A percentile compares a stretch with the other conserved stretches of the same genome.
phyloP scores from a whole-genome alignment of 2,888 invertebrate genomes.

The Chrysodeixis includens region DNA sequence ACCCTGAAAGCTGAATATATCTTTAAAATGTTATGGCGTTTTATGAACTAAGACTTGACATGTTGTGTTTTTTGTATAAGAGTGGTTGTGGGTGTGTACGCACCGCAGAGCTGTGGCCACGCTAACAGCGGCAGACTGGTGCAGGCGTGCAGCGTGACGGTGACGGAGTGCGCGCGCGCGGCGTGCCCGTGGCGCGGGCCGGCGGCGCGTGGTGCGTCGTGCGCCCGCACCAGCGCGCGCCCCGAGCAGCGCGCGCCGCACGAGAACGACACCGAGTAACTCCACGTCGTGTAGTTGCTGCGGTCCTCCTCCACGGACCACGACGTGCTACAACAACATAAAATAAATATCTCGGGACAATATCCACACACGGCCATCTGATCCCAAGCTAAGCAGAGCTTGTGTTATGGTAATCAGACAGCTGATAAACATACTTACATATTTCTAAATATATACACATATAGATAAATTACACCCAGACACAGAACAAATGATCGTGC shows the following conservation, averaged over 20 bases:
- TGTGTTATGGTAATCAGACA: too few species aligned
- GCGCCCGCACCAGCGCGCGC: constrained; percentile 54
- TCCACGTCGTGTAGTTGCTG: constrained; percentile 74
- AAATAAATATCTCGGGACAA: too few species aligned
- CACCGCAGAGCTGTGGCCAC: constrained; percentile 68
- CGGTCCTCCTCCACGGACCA: constrained; percentile 71
- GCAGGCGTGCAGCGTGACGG: constrained; percentile 61
- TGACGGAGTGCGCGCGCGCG: constrained; percentile 54
- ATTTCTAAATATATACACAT: too few species aligned
- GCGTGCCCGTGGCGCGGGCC: constrained; percentile 44
- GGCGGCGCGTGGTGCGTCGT: constrained; percentile 42
- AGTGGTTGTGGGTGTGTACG: too few species aligned
- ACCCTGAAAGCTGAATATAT: too few species aligned
- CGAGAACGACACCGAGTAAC: constrained; percentile 66
- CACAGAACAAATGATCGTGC: too few species aligned
- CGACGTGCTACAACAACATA: constrained; percentile 59
- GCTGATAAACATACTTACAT: too few species aligned
- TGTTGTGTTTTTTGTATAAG: neutral
- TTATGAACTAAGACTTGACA: neutral
- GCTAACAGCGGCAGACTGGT: neutral
- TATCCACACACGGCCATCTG: too few species aligned
- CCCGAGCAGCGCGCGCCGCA: constrained; percentile 72
- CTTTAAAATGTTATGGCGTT: neutral
- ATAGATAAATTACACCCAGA: too few species aligned
- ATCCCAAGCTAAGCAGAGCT: too few species aligned